Evolutionary conservation across 1,140 invertebrate species (phyloP).

Genomic region (Babylonia areolata): DNA sequence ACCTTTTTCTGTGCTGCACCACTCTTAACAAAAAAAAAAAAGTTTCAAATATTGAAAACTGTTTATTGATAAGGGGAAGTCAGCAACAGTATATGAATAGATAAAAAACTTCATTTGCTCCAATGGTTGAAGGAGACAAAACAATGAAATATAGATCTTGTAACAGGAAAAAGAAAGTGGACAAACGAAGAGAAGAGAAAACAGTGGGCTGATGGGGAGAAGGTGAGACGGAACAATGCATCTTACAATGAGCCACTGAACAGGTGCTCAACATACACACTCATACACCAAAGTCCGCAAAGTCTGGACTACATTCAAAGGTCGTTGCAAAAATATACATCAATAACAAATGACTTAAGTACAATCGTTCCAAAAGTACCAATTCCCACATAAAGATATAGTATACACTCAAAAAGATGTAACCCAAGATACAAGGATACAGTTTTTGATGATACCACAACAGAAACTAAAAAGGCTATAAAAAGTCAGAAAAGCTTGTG

Average conservation of each 20-base stretch:
- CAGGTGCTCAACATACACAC: slow-evolving; percentile 22
- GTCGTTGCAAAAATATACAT: slow-evolving; percentile 44
- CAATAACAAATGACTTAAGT: slow-evolving; percentile 37
- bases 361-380: slow-evolving; percentile 30
- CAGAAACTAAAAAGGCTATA: neutral
- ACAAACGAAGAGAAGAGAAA: neutral
- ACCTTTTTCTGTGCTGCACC: too few relatives aligned
- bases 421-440: slow-evolving; percentile 7
- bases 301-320: slow-evolving; percentile 32
- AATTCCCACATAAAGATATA: slow-evolving; percentile 35
- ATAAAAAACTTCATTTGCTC: slow-evolving; percentile 27
- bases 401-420: slow-evolving; percentile 8
- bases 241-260: slow-evolving; percentile 30
- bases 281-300: slow-evolving; percentile 24
- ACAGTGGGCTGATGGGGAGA: neutral
- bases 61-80: slow-evolving; percentile 38
- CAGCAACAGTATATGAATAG: slow-evolving; percentile 40
- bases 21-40: too few relatives aligned
- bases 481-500: neutral
- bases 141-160: slow-evolving; percentile 18
- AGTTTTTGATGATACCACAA: neutral
- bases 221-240: slow-evolving; percentile 13
- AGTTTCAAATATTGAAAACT: slow-evolving; percentile 25
- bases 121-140: neutral
- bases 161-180: neutral